Evolutionary conservation across 2,888 invertebrate genomes (phyloP), one percentile per base, ranked within the genome.

Genomic region (Poecilus cupreus): DNA sequence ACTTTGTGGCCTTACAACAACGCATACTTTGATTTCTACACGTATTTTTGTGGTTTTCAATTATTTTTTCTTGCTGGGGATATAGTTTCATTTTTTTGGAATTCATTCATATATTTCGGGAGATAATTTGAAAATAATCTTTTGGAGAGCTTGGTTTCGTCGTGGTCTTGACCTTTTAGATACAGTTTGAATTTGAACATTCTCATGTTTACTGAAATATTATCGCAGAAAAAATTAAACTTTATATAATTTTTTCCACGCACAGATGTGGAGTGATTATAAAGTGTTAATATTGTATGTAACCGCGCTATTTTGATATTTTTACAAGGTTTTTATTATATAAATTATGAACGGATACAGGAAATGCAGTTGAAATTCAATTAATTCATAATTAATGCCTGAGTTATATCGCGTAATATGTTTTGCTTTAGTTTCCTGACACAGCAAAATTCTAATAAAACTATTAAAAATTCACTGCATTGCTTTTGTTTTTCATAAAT

Each of bases 311-410:
- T 75, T 72, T 32, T 22, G 20, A 46, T 26, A 72, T 72, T 75
- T 75, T 75, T 75, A 16, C 75, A 51, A 75, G 51, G 32, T 68
- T 78, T 68, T 80, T 80, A 80, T 80, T 72, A 80, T 80, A 80
- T 80, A 80, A 80, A 72, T 80, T 80, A 72, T 72, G 32, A 57
- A 57, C 80, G 80, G 80, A 80, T 72, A 57, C 72, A 80, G 80
- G 80, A 80, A 72, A 80, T 80, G 80, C 80, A 80, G 54, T 72
- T 80, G 72, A 80, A 80, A 80, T 80, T 72, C 72, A 80, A 80
- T 80, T 80, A 80, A 80, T 80, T 80, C 72, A 80, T 80, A 80
- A 80, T 80, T 80, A 72, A 72, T 72, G 72, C 80, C 51, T 72
- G 57, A 80, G 54, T 79, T 72, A 46, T 54, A 37, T 76, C 57